A percentile compares a stretch with the other conserved stretches of the same genome.
These are phyloP conservation scores for Chionomys nivalis DNA, from an alignment of 2,113 vertebrate species.

Conservation along the genomic window DNA sequence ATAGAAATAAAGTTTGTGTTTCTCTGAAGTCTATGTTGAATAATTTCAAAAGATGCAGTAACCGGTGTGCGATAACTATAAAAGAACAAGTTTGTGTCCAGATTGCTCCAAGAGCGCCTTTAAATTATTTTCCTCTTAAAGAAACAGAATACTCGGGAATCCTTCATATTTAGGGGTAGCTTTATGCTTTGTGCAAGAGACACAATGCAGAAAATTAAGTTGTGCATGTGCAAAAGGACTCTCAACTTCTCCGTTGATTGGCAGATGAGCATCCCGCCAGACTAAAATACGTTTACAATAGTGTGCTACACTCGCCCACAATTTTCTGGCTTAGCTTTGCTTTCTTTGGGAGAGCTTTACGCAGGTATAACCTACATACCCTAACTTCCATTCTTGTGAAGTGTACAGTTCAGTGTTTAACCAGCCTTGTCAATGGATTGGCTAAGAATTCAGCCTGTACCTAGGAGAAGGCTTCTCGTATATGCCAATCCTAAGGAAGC, in stretches of 20 bases:
- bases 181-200: background rate
- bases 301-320: background rate
- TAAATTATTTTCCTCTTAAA: slow-evolving; percentile 36
- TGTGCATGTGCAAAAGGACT: background rate
- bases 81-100: background rate
- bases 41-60: slow-evolving; percentile 21
- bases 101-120: background rate
- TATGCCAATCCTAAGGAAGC: slow-evolving; percentile 3
- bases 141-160: background rate
- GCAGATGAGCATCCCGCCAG: background rate
- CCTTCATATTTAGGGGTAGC: background rate
- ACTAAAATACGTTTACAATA: background rate
- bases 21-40: slow-evolving; percentile 28
- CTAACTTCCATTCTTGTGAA: background rate
- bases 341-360: background rate
- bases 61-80: background rate
- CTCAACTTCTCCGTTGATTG: slow-evolving; percentile 3
- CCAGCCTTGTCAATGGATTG: background rate
- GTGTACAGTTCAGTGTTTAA: slow-evolving; percentile 10
- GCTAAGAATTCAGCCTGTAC: background rate
- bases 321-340: slow-evolving; percentile 20
- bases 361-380: slow-evolving; percentile 4
- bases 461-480: background rate
- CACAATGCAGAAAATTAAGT: background rate
- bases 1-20: slow-evolving; percentile 23